Conservation (phyloP, 1,140 invertebrate genomes). For the Drosophila chauvacae region DNA sequence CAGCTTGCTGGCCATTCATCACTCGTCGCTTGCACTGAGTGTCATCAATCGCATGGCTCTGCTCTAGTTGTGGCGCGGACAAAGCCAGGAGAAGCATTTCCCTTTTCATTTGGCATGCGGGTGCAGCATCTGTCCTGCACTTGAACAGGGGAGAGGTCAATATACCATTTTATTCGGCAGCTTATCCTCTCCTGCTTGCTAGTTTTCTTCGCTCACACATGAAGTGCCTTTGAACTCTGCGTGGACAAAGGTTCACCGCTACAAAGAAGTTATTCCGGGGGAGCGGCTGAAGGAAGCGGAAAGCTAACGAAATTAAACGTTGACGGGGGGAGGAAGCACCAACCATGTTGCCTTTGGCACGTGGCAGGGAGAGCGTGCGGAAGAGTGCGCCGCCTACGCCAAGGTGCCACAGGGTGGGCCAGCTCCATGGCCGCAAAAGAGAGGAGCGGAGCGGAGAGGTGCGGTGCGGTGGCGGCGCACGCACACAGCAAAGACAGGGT, state of each 20-base stretch:
- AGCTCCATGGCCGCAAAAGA: constrained; percentile 6
- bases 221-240: constrained; percentile 47
- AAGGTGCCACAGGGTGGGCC: constrained; percentile 43
- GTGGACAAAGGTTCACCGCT: constrained; percentile 3
- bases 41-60: constrained; percentile 21
- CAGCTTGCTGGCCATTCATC: constrained; percentile 49
- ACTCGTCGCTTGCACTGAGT: constrained; percentile 15
- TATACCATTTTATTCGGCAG: background rate
- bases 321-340: background rate
- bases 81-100: background rate
- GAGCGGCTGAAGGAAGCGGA: background rate
- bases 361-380: background rate
- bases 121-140: background rate
- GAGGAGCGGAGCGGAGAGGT: background rate
- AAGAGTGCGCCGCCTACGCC: constrained; percentile 37
- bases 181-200: background rate
- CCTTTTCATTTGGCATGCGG: background rate
- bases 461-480: constrained; percentile 24
- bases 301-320: constrained; percentile 28
- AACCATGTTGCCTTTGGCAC: background rate
- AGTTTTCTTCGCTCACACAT: background rate
- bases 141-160: background rate
- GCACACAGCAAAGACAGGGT: constrained; percentile 53
- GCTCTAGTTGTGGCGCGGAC: background rate
- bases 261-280: constrained; percentile 4